Evolutionary conservation across 1,140 invertebrate species (phyloP), one percentile per base, ranked within the genome.

Genomic region (Macrosteles quadrilineatus): DNA sequence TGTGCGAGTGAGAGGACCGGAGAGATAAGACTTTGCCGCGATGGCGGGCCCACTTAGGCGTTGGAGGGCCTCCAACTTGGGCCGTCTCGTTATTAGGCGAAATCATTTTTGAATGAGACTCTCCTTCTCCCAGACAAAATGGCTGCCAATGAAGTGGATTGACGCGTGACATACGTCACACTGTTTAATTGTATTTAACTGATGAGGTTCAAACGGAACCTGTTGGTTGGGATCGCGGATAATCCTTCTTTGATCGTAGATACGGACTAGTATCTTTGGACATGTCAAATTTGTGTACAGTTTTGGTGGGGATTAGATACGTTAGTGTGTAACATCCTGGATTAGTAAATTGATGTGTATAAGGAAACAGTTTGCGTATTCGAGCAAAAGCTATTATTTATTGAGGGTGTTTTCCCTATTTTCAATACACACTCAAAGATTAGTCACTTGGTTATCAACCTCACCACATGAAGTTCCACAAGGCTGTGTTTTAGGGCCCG

Each of bases 71-170:
- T 59, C 55, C 55, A 59, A 59, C 21, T 59, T 14, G 14, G 21
- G 2, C 21, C 14, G 47, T 50, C 27, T 59, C 55, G 55, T 59
- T 59, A 29, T 59, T 59, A 59, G 55, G 55, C 25, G 55, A 59
- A 59, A 59, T 59, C 55, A 59, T 59, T 59, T 59, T 59, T 59
- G 55, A 59, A 59, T 59, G 55, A 59, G 55, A 59, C 55, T 30
- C 55, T 3, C 55, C 55, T 23, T 12, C 55, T 53, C 47, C 47
- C 47, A 14, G 21, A 59, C 55, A 59, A 59, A 59, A 59, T 59
- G 55, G 55, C 55, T 25, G 55, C 55, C 55, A 59, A 59, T 59
- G 55, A 59, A 59, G 55, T 59, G 55, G 55, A 59, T 59, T 59
- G 55, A 59, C 55, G 55, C 55, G 25, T 59, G 55, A 59, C 55